Evolutionary conservation across 2,113 vertebrate genomes (phyloP), one percentile per base, ranked within the genome.

Genomic region (Dipodomys merriami): DNA sequence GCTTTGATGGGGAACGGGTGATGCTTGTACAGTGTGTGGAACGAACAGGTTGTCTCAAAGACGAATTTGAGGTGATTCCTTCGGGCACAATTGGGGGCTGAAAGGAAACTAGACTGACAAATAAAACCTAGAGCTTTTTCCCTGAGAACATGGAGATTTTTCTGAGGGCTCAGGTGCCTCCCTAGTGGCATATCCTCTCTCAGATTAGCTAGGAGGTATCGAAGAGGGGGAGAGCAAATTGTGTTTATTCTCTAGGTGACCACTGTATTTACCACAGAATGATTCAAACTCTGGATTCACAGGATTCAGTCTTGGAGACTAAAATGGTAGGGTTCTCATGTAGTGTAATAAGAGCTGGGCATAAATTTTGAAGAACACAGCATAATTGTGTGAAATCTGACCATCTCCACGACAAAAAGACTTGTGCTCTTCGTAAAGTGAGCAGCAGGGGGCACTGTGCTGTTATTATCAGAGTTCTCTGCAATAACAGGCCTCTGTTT

Each of bases 401-500:
- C 86, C 46, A 57, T 33, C 60, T 64, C 71, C 29, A 4, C 27
- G 3, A 39, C 25, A 69, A 83, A 87, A 49, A 49, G 19, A 57
- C 12, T 4, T 6, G 23, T 0, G 0, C 13, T 22, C 90, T 95
- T 88, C 33, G 46, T 10, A 11, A 81, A 0, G 1, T 53, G 79
- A 94, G 85, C 98, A 98, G 97, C 92, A 98, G 98, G 83, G 98
- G 98, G 98, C 97, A 94, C 87, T 95, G 68, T 96, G 71, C 80
- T 88, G 67, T 39, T 20, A 78, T 29, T 6, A 44, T 23, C 16
- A 90, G 8, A 73, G 19, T n/a, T 69, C 46, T 65, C 69, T 83
- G 60, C 68, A 83, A 83, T 46, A 29, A 23, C n/a, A 25, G 33
- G 33, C 29, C 85, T 82, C 87, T 96, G 77, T 90, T 93, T 94